These are phyloP conservation scores for Sebastes taczanowskii DNA, from an alignment of 2,797 vertebrate species.

Conservation along the genomic window DNA sequence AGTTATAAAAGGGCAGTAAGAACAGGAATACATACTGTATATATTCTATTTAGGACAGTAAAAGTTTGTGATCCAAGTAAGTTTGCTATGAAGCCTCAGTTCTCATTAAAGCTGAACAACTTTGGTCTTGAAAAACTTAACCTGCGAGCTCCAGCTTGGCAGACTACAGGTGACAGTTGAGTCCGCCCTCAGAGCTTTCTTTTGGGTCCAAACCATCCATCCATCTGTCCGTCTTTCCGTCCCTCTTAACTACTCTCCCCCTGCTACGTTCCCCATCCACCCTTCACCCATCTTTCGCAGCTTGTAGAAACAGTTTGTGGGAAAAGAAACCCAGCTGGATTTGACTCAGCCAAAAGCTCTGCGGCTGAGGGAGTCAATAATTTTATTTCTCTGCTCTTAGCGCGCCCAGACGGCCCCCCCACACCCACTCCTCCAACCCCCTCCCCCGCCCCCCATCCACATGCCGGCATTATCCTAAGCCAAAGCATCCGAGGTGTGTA, in stretches of 20 bases:
- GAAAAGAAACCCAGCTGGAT: slow-evolving; percentile 2
- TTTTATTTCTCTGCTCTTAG: slow-evolving; percentile 41
- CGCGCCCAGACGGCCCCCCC: not conserved
- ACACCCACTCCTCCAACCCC: slow-evolving; percentile 1
- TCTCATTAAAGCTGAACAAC: slow-evolving; percentile 37
- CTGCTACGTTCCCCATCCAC: not conserved
- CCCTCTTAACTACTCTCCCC: not conserved
- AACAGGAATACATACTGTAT: not conserved
- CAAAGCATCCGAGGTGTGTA: slow-evolving; percentile 60
- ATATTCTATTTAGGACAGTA: not conserved
- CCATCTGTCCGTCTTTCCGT: slow-evolving; percentile 9
- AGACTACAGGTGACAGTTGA: slow-evolving; percentile 33
- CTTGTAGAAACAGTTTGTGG: slow-evolving; percentile 15
- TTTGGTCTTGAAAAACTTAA: slow-evolving; percentile 43
- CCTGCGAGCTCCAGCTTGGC: slow-evolving; percentile 15
- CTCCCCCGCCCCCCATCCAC: not conserved
- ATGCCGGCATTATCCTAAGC: slow-evolving; percentile 61
- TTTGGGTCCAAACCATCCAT: slow-evolving; percentile 17
- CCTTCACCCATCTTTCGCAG: slow-evolving; percentile 36
- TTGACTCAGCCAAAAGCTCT: slow-evolving; percentile 51
- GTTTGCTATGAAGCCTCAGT: slow-evolving; percentile 12
- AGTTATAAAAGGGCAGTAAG: slow-evolving; percentile 22
- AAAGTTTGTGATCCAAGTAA: not conserved
- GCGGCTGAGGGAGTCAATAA: slow-evolving; percentile 36
- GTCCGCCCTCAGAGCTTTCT: slow-evolving; percentile 1